These are phyloP conservation scores for Armadillidium nasatum DNA, from an alignment of 1,140 invertebrate species.

Conservation along the genomic window DNA sequence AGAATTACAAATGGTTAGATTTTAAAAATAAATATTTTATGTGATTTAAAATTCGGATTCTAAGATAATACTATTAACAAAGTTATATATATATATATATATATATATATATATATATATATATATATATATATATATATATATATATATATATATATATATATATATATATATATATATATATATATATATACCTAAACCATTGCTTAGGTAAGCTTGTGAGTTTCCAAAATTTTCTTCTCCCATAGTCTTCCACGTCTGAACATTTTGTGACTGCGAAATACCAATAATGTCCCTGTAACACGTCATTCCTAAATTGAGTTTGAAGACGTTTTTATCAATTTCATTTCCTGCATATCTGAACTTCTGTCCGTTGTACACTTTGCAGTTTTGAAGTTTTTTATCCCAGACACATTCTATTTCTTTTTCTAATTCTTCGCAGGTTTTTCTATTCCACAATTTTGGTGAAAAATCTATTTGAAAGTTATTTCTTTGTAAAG, in stretches of 20 bases:
- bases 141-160: not conserved
- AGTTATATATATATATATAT: no score
- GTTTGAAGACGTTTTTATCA: not conserved
- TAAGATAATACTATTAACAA: no score
- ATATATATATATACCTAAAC: not conserved
- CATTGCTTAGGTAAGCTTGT: not conserved
- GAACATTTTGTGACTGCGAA: not conserved
- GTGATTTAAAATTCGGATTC: no score
- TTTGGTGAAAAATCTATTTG: not conserved
- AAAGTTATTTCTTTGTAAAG: no score
- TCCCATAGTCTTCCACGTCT: not conserved
- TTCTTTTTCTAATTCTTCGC: not conserved
- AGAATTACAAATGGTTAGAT: no score
- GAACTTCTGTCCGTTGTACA: not conserved
- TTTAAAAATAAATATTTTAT: no score
- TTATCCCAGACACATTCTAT: not conserved
- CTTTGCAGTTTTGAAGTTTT: not conserved
- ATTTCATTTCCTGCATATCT: not conserved
- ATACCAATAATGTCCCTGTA: not conserved
- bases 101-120: no score
- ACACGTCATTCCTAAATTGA: not conserved
- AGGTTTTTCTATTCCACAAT: not conserved
- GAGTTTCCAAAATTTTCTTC: not conserved
- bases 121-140: no score
- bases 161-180: conserved; percentile 40